Conservation (phyloP, 1,140 invertebrate species). For the Fopius arisanus region DNA sequence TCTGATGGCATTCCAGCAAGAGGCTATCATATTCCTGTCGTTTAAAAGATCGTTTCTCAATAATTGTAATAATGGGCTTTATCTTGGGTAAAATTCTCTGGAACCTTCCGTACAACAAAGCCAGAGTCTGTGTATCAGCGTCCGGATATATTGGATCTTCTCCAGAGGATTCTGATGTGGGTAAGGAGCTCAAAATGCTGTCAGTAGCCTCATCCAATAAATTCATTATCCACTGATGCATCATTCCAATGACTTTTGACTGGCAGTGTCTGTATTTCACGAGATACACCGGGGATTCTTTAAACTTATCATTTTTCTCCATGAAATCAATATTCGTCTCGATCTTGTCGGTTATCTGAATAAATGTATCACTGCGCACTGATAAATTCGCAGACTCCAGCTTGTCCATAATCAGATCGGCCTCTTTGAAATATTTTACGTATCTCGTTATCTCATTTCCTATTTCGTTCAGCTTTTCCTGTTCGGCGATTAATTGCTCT, state of each 20-base stretch:
- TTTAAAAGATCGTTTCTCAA: slow-evolving; percentile 78
- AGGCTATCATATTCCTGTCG: slow-evolving; percentile 81
- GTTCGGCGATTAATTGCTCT: slow-evolving; percentile 87
- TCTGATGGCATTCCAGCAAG: slow-evolving; percentile 83
- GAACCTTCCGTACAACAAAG: slow-evolving; percentile 94
- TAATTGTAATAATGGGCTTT: slow-evolving; percentile 80
- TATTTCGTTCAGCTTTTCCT: slow-evolving; percentile 80
- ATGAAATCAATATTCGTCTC: slow-evolving; percentile 90
- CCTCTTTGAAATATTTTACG: slow-evolving; percentile 85
- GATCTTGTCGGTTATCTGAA: slow-evolving; percentile 81
- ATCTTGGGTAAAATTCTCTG: slow-evolving; percentile 86
- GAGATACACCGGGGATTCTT: slow-evolving; percentile 76
- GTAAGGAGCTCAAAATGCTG: slow-evolving; percentile 66
- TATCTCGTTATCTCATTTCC: slow-evolving; percentile 82
- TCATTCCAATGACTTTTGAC: slow-evolving; percentile 78
- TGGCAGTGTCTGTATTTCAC: slow-evolving; percentile 83
- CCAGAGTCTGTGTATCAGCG: slow-evolving; percentile 73
- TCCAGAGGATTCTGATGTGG: slow-evolving; percentile 43
- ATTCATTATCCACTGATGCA: slow-evolving; percentile 78
- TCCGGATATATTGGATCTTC: slow-evolving; percentile 68
- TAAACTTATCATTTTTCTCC: slow-evolving; percentile 80
- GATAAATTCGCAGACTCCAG: slow-evolving; percentile 81
- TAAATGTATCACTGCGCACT: slow-evolving; percentile 84
- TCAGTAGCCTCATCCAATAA: slow-evolving; percentile 81
- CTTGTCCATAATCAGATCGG: slow-evolving; percentile 81